Evolutionary conservation across 2,113 vertebrate species (phyloP).

Genomic region (Camelus dromedarius): DNA sequence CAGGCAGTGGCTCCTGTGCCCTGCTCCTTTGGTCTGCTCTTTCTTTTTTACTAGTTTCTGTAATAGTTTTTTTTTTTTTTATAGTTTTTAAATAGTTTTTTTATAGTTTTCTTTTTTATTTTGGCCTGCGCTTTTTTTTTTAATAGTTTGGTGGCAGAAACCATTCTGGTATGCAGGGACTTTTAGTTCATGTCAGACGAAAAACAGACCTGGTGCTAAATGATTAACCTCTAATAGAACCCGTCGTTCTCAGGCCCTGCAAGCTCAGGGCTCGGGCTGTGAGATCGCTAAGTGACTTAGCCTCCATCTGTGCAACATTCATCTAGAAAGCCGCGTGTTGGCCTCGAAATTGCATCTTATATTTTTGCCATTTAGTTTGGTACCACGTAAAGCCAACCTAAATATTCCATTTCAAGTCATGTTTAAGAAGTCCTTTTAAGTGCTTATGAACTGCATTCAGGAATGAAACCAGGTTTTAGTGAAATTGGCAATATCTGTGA

Average conservation of each 20-base stretch:
- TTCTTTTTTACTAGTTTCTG: too few relatives aligned
- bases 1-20: background rate
- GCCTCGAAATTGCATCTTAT: background rate
- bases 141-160: background rate
- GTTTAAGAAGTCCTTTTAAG: background rate
- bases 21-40: background rate
- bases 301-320: background rate
- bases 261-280: background rate
- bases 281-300: background rate
- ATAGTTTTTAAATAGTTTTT: too few relatives aligned
- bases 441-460: constrained; percentile 18
- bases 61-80: too few relatives aligned
- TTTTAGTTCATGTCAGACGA: background rate
- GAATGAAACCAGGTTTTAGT: background rate
- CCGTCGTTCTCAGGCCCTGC: background rate
- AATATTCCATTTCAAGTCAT: background rate
- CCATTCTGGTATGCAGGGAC: background rate
- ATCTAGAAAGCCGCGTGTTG: background rate
- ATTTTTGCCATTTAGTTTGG: background rate
- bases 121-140: too few relatives aligned
- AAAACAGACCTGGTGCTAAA: background rate
- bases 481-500: background rate
- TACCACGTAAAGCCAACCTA: background rate
- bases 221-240: background rate
- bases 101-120: too few relatives aligned